Conservation (phyloP, 1,140 invertebrate species). For the Bombus terrestris region DNA sequence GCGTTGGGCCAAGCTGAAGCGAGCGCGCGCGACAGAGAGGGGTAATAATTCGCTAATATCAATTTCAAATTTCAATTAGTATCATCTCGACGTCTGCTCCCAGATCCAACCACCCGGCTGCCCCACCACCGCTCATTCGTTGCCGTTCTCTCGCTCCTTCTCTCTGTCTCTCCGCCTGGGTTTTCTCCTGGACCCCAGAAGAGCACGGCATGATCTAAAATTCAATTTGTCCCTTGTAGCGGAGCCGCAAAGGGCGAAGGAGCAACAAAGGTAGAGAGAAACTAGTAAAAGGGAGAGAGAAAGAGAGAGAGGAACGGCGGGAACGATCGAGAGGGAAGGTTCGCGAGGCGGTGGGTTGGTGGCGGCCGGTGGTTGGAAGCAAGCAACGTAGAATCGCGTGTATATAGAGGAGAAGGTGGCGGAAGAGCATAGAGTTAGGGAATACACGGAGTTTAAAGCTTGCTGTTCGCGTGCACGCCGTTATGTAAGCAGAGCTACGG, state of each 20-base stretch:
- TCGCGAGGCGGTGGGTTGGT: neutral
- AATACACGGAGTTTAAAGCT: constrained; percentile 69
- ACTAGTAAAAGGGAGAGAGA: neutral
- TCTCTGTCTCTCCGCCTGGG: constrained; percentile 57
- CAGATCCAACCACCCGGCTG: constrained; percentile 26
- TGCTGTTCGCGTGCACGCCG: constrained; percentile 61
- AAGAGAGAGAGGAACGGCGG: constrained; percentile 28
- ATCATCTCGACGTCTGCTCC: constrained; percentile 80
- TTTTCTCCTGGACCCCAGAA: constrained; percentile 66
- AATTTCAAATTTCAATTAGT: constrained; percentile 84
- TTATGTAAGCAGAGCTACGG: constrained; percentile 67
- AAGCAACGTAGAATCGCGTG: constrained; percentile 26
- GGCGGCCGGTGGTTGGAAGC: neutral
- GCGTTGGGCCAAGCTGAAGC: constrained; percentile 72
- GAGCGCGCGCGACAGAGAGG: constrained; percentile 54
- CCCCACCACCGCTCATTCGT: constrained; percentile 31
- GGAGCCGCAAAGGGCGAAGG: constrained; percentile 66
- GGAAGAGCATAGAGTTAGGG: constrained; percentile 42
- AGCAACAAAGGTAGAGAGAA: constrained; percentile 51
- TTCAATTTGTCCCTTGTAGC: constrained; percentile 82
- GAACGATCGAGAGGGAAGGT: constrained; percentile 5
- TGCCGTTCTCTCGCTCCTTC: neutral
- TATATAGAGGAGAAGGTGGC: neutral
- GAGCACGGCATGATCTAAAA: constrained; percentile 82
- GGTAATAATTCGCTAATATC: constrained; percentile 83